Conservation (phyloP, 2,888 invertebrate genomes). For the Atethmia centrago region DNA sequence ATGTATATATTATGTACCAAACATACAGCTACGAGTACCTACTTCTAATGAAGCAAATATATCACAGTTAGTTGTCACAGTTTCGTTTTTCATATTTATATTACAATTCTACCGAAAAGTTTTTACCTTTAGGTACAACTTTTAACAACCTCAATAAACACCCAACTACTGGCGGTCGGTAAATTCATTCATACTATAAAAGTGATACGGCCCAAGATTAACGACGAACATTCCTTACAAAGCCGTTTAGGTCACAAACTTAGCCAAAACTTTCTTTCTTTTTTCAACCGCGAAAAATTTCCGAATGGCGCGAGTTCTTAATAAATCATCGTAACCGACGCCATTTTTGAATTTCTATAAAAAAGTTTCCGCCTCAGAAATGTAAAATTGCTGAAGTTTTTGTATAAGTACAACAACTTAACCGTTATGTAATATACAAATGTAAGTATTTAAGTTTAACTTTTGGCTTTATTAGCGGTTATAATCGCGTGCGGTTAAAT, state of each 20-base stretch:
- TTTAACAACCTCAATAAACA: constrained; percentile 45
- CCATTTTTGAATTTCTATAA: constrained; percentile 66
- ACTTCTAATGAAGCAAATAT: not conserved
- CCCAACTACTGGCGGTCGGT: constrained; percentile 25
- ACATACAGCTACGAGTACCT: not conserved
- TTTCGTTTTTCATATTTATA: not conserved
- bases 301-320: constrained; percentile 55
- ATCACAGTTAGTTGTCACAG: not conserved
- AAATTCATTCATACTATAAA: constrained; percentile 55
- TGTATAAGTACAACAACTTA: constrained; percentile 57
- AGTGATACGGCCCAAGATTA: constrained; percentile 59
- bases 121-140: constrained; percentile 4
- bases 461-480: constrained; percentile 41
- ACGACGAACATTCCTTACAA: constrained; percentile 57
- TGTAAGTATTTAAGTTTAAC: constrained; percentile 42
- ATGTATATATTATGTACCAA: too few species aligned
- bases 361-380: constrained; percentile 59
- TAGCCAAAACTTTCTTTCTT: constrained; percentile 44
- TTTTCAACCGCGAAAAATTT: constrained; percentile 56
- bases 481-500: constrained; percentile 51
- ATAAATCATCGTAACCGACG: constrained; percentile 64
- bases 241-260: constrained; percentile 65
- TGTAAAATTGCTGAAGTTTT: constrained; percentile 64
- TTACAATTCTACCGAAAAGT: constrained; percentile 8
- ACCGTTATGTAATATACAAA: constrained; percentile 37